Evolutionary conservation across 1,140 invertebrate species (phyloP).

Genomic region (Lucilia cuprina): DNA sequence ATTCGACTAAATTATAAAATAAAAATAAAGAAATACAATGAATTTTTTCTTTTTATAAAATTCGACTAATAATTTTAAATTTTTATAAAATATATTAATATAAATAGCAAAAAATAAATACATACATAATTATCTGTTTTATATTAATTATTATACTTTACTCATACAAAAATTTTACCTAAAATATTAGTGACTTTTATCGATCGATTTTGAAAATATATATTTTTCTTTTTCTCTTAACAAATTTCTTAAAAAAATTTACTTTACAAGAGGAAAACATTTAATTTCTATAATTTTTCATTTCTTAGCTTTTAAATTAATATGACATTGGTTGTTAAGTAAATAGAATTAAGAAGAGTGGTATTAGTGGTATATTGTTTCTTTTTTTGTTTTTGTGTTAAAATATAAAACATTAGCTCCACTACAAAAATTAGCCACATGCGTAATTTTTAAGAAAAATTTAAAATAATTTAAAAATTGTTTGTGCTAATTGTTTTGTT

Average conservation of each 20-base stretch:
- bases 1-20: not conserved
- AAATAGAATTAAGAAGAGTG: not conserved
- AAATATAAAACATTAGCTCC: not conserved
- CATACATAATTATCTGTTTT: not conserved
- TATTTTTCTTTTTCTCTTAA: not conserved
- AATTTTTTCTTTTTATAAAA: not conserved
- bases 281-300: not conserved
- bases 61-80: too few species aligned
- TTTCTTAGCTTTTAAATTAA: not conserved
- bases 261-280: not conserved
- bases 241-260: not conserved
- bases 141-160: not conserved
- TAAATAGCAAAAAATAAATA: not conserved
- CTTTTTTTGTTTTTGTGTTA: not conserved
- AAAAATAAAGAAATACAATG: not conserved
- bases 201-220: not conserved
- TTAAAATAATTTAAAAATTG: not conserved
- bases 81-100: not conserved
- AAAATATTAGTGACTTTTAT: not conserved
- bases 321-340: not conserved
- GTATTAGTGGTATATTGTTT: not conserved
- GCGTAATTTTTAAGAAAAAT: not conserved
- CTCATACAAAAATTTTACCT: not conserved
- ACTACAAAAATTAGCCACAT: not conserved
- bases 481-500: constrained; percentile 9